Base-by-base conservation (phyloP, 1,140 invertebrate genomes). In the Mesaphorura yosii region DNA sequence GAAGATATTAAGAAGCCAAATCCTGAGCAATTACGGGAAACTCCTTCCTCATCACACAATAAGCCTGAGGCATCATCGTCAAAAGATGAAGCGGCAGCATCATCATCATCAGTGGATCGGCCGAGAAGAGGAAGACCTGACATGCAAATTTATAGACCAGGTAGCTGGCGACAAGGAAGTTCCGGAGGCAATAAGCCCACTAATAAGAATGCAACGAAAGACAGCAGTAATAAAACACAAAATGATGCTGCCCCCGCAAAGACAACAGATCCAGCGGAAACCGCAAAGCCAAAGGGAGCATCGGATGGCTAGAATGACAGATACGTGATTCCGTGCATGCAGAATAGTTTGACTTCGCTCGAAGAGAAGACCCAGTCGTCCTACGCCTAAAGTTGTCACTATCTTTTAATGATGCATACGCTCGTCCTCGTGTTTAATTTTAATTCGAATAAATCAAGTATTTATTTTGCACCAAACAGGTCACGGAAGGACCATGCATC, bases 101-200 rank as follows among this genome's bases (percentile, higher is more conserved):
- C 19, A n/a, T 42, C 34, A 12, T 17, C 12, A 37, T 37, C 34
- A 37, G 19, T n/a, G 7, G 46, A 48, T 14, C 19, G 26, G 19
- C 5, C 20, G 20, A 37, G 42, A 31, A 57, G 56, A 47, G 45
- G 37, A 10, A 31, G 59, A 28, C 59, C 59, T 26, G 59, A 61
- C 38, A 39, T 51, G 17, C 34, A 55, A 41, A 52, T 61, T 26
- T 61, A 61, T 38, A 47, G 59, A 29, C 59, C 59, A 10, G 59
- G 55, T 7, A 51, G 48, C 31, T 37, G 44, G 44, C 17, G 44
- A 5, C 44, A n/a, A n/a, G n/a, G 44, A 25, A 46, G 29, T 26
- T 46, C 44, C 17, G 44, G 27, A 19, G 28, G 7, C 17, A 31
- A 31, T 19, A 7, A 20, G 22, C 22, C 41, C 41, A 12, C 12